Evolutionary conservation across 1,140 invertebrate genomes (phyloP), one percentile per base, ranked within the genome.

Genomic region (Zaprionus taronus): DNA sequence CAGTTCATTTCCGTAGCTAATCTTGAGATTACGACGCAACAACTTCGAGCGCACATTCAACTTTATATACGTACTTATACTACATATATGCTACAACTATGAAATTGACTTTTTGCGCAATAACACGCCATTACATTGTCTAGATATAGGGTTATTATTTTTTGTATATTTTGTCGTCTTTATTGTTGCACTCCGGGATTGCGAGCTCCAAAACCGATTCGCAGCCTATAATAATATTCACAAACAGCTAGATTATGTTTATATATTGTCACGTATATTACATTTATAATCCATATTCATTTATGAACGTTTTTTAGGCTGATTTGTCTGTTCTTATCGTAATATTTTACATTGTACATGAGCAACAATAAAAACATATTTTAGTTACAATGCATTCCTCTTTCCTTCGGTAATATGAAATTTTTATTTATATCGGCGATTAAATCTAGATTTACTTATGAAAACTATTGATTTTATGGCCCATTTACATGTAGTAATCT

Each of bases 401-500:
- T 5, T 49, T 38, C 36, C 53, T 57, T 38, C 17, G 5, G 44
- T 44, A 17, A 11, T 28, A 56, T 17, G n/a, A 12, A 69, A 62
- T 57, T 47, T 44, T 5, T 53, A 44, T 58, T 68, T 65, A 36
- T 14, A 26, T 14, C 34, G 4, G 26, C 51, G 14, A 51, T 28
- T 51, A 36, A 26, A 69, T 5, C 34, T 34, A 47, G 47, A 14
- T 67, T 7, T 34, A 9, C 31, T 11, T 34, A 34, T 60, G 14
- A 47, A 62, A 57, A 86, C 77, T 85, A 67, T 67, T 56, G 83
- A 86, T 86, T 86, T 69, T 14, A 63, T 17, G 34, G 17, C 20
- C n/a, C 9, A 28, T 53, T 76, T 74, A 89, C 85, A 89, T 85
- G 36, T 91, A 92, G 55, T 91, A 90, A 58, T 91, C 85, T n/a